Base-by-base conservation (phyloP, 2,113 vertebrate genomes). In the Nymphicus hollandicus region DNA sequence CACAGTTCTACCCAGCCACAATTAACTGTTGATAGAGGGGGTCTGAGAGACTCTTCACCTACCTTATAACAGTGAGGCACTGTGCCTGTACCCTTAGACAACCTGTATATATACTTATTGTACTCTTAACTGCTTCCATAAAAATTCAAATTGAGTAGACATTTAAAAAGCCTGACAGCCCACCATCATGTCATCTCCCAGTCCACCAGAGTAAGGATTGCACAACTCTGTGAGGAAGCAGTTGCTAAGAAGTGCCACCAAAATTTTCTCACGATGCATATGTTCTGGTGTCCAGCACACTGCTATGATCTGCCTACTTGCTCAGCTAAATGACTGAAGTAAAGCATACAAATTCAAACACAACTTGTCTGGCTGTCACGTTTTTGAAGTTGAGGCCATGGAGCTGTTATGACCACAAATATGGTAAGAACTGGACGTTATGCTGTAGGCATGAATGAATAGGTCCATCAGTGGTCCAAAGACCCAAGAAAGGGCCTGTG, bases 221-320 rank as follows among this genome's bases (percentile, higher is more conserved):
- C 15, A 55, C 13, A 86, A 37, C 35, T 72, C 11, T 31, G 22
- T 56, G 11, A 84, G 8, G 23, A 3, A 76, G n/a, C 18, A 58
- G 28, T 7, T 79, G 11, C 25, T 66, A 20, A 53, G 16, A 53
- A 58, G 20, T 61, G 49, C 33, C 20, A 37, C 15, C 18, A 50
- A 44, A 92, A 44, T 43, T 9, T 86, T 65, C 17, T 35, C 15
- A 69, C 29, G 17, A 53, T 29, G 17, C 10, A 64, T 29, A 28
- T 7, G 5, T 1, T 66, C 37, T 60, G 2, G 11, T 69, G 11
- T 43, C 5, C 23, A 70, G 25, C 31, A 28, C 3, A 0, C 27
- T 72, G 13, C 35, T 39, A 4, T 37, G 31, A 79, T 50, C 23
- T 82, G 22, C 16, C 31, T 56, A 23, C 31, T 61, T 29, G 11